Percentiles rank a stretch among this genome's conserved stretches.
These are phyloP conservation scores for Anthonomus grandis DNA, from an alignment of 1,140 invertebrate genomes.

Conservation along the genomic window DNA sequence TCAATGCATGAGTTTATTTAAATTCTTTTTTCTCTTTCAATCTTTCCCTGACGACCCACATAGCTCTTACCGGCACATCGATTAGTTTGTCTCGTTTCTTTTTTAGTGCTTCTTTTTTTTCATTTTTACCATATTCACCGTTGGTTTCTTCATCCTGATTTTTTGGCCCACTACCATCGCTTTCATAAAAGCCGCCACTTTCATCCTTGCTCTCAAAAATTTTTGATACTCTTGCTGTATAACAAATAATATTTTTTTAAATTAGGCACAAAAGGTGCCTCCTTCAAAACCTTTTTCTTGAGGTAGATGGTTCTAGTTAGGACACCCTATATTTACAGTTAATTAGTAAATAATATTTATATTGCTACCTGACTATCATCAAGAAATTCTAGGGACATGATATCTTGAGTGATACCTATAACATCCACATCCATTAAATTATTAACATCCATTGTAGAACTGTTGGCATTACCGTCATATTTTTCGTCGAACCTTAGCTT, in stretches of 20 bases:
- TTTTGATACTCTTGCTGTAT: not conserved
- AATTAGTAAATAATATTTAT: too few relatives aligned
- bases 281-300: too few relatives aligned
- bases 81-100: not conserved
- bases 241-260: not conserved
- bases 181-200: not conserved
- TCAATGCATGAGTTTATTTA: slow-evolving; percentile 1
- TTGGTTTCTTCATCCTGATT: not conserved
- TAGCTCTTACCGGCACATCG: not conserved
- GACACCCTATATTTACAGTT: too few relatives aligned
- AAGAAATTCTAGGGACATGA: too few relatives aligned
- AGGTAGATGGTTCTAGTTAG: too few relatives aligned
- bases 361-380: too few relatives aligned
- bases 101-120: not conserved
- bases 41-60: not conserved
- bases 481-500: too few relatives aligned
- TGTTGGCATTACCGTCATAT: too few relatives aligned
- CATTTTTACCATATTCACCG: not conserved
- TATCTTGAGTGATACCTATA: too few relatives aligned
- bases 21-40: slow-evolving; percentile 1
- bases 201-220: not conserved
- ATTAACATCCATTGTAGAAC: too few relatives aligned
- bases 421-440: too few relatives aligned
- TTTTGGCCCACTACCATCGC: slow-evolving; percentile 3
- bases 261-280: too few relatives aligned